Evolutionary conservation across 64 coral and sea anemone genomes (phyloP).

Genomic region (Pocillopora verrucosa): DNA sequence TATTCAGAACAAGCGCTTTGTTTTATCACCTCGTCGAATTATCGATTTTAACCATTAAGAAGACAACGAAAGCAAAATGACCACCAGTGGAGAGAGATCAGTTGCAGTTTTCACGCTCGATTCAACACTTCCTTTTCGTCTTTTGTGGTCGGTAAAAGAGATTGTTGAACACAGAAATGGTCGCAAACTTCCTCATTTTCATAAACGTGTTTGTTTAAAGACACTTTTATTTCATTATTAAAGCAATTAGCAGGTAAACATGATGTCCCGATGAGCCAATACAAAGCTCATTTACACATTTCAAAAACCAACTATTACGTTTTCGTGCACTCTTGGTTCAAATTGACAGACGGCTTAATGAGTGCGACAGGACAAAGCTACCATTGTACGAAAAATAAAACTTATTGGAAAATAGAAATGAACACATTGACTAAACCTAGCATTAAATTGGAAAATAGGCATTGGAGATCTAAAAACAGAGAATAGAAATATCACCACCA

Average conservation of each 20-base stretch:
- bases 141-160: too few species aligned
- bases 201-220: background rate
- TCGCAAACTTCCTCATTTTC: too few species aligned
- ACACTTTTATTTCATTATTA: constrained; percentile 39
- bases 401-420: background rate
- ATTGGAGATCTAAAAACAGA: background rate
- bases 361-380: background rate
- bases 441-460: background rate
- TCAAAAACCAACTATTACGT: background rate
- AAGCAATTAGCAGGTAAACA: constrained; percentile 47
- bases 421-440: background rate
- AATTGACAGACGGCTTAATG: background rate
- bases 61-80: too few species aligned
- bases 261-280: background rate
- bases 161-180: too few species aligned
- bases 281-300: constrained; percentile 28
- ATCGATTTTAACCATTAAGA: too few species aligned
- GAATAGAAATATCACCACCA: background rate
- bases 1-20: too few species aligned
- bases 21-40: too few species aligned
- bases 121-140: too few species aligned
- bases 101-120: too few species aligned
- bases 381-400: background rate
- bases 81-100: too few species aligned
- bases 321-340: background rate